These are phyloP conservation scores for Cyprinodon tularosa DNA, from an alignment of 2,113 vertebrate species.

Conservation along the genomic window DNA sequence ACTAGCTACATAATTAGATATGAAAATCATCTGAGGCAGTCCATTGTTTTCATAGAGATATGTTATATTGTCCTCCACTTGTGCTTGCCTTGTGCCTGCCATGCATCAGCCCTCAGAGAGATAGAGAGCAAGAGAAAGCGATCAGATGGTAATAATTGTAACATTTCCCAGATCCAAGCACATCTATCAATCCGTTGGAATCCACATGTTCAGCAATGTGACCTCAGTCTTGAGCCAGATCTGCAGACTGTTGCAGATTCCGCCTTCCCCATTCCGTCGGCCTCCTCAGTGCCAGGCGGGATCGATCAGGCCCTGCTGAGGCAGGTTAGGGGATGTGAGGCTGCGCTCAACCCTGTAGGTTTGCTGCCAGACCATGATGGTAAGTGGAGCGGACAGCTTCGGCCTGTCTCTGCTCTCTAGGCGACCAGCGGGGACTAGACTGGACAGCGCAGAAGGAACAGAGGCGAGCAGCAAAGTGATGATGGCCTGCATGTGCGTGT, in stretches of 20 bases:
- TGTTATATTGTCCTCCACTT: background rate
- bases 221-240: slow-evolving; percentile 46
- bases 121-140: background rate
- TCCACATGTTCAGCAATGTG: slow-evolving; percentile 33
- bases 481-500: slow-evolving; percentile 8
- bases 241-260: slow-evolving; percentile 51
- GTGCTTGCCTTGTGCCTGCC: background rate
- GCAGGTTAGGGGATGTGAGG: slow-evolving; percentile 58
- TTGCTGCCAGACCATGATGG: slow-evolving; percentile 66
- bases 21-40: background rate
- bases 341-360: slow-evolving; percentile 65
- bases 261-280: slow-evolving; percentile 33
- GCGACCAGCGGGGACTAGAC: slow-evolving; percentile 60
- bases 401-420: slow-evolving; percentile 68
- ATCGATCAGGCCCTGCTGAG: slow-evolving; percentile 61
- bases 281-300: slow-evolving; percentile 50
- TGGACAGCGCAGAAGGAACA: slow-evolving; percentile 63
- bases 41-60: background rate
- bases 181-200: slow-evolving; percentile 37
- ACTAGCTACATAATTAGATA: background rate
- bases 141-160: slow-evolving; percentile 37
- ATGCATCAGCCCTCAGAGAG: slow-evolving; percentile 4
- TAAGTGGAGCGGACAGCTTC: slow-evolving; percentile 67
- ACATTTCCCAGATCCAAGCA: slow-evolving; percentile 27
- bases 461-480: slow-evolving; percentile 59